Conservation (phyloP, 2,113 vertebrate genomes). For the Fregetta grallaria region DNA sequence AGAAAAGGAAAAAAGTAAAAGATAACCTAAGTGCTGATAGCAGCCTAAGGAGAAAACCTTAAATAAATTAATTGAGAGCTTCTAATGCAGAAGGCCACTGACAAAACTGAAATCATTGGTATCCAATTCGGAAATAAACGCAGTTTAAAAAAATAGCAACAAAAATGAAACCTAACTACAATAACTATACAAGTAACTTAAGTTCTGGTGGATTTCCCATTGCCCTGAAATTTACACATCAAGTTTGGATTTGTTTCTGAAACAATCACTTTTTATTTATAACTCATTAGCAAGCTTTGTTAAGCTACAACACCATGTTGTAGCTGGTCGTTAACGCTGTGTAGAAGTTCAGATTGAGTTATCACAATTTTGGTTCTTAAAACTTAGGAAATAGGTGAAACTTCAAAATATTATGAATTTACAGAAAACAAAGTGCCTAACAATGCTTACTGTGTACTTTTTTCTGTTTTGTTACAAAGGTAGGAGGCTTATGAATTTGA, state of each 20-base stretch:
- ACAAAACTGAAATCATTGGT: background rate
- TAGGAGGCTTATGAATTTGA: background rate
- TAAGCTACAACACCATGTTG: background rate
- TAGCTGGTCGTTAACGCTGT: background rate
- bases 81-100: background rate
- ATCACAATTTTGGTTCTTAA: background rate
- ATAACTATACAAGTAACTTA: background rate
- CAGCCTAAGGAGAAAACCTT: background rate
- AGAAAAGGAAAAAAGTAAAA: background rate
- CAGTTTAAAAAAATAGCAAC: background rate
- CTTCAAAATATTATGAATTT: background rate
- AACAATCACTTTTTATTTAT: background rate
- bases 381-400: background rate
- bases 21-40: background rate
- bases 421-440: background rate
- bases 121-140: background rate
- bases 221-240: background rate
- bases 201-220: background rate
- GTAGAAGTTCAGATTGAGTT: background rate
- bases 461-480: background rate
- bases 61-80: background rate
- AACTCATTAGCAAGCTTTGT: background rate
- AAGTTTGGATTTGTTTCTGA: background rate
- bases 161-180: background rate
- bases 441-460: background rate